These are phyloP conservation scores for Aurelia coerulea DNA, from an alignment of 30 jellyfish, hydroid and myxozoan genomes.

Conservation along the genomic window DNA sequence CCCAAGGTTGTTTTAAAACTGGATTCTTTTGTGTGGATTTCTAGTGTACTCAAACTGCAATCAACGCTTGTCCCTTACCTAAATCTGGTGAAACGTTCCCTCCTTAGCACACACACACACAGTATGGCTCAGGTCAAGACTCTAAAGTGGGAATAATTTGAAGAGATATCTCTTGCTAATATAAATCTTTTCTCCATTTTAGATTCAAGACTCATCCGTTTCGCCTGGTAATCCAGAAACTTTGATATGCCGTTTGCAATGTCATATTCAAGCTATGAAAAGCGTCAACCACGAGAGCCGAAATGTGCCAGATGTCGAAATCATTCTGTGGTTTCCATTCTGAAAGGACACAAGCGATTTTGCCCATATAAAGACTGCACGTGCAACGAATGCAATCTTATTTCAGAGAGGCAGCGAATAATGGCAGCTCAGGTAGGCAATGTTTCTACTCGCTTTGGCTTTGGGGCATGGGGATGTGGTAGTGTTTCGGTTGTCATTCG, in stretches of 20 bases:
- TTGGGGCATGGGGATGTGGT: background rate
- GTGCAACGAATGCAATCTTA: slow-evolving; percentile 69
- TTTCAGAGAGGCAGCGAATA: slow-evolving; percentile 71
- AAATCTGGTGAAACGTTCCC: too few species aligned
- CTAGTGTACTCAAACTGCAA: too few species aligned
- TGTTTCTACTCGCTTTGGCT: background rate
- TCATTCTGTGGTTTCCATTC: slow-evolving; percentile 59
- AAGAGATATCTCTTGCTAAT: too few species aligned
- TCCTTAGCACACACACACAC: too few species aligned
- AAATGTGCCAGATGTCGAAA: slow-evolving; percentile 80
- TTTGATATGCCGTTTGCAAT: slow-evolving; percentile 39
- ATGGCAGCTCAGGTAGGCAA: slow-evolving; percentile 76
- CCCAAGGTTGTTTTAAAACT: too few species aligned
- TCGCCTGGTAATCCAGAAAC: too few species aligned
- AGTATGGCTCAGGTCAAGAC: too few species aligned
- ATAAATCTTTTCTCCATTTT: too few species aligned
- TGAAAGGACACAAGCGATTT: slow-evolving; percentile 71
- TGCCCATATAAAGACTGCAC: slow-evolving; percentile 71
- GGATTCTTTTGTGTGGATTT: too few species aligned
- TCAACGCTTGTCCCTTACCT: too few species aligned
- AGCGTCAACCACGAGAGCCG: slow-evolving; percentile 75
- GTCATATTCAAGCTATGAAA: slow-evolving; percentile 50
- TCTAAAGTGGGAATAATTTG: too few species aligned
- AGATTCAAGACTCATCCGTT: too few species aligned
- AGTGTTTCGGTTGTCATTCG: background rate